These are phyloP conservation scores for Sigmodon hispidus DNA, from an alignment of 2,113 vertebrate genomes.

Conservation along the genomic window DNA sequence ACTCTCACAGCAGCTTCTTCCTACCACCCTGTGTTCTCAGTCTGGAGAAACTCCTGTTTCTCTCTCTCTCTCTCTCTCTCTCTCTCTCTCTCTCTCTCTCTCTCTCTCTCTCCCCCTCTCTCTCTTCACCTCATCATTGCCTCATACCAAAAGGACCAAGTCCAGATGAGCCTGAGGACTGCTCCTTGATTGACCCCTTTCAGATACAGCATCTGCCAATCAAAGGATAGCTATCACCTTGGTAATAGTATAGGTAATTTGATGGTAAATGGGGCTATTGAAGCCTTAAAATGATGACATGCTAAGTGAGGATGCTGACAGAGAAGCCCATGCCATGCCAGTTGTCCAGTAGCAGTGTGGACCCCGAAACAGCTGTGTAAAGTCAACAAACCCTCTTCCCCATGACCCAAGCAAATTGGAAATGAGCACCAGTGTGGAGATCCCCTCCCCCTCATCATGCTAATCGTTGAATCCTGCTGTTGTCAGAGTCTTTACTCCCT, in stretches of 20 bases:
- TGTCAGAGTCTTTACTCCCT: neutral
- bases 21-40: fast-evolving
- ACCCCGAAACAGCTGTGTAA: neutral
- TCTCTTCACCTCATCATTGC: fast-evolving
- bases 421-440: neutral
- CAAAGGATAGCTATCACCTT: neutral
- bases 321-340: neutral
- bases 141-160: neutral
- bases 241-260: neutral
- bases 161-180: neutral
- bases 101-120: fast-evolving
- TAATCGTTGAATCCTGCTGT: neutral
- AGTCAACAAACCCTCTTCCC: neutral
- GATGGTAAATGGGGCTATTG: neutral
- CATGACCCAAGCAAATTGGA: neutral
- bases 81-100: neutral
- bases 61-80: neutral
- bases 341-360: neutral
- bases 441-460: fast-evolving
- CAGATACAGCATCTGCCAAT: neutral
- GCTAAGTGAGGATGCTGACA: neutral
- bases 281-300: neutral
- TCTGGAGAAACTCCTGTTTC: neutral
- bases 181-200: neutral
- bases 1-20: neutral